These are phyloP conservation scores for Atta texana DNA, from an alignment of 1,140 invertebrate species.

Conservation along the genomic window DNA sequence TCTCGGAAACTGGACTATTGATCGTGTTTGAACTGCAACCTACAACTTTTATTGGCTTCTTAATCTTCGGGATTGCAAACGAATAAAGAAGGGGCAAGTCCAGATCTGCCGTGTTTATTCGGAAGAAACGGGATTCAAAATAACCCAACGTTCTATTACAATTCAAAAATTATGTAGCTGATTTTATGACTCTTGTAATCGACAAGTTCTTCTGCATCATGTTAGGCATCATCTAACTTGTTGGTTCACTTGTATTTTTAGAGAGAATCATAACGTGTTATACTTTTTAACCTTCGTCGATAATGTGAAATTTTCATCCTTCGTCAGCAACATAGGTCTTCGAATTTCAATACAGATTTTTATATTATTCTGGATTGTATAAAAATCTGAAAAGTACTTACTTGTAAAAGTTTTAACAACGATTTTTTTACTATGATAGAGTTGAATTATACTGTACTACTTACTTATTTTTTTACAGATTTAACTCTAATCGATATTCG, in stretches of 20 bases:
- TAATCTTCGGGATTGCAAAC: background rate
- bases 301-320: background rate
- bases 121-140: conserved; percentile 26
- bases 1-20: conserved; percentile 53
- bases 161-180: conserved; percentile 19
- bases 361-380: no score
- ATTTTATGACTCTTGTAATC: conserved; percentile 4
- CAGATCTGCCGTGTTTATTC: conserved; percentile 9
- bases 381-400: no score
- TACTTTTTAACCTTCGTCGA: background rate
- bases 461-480: no score
- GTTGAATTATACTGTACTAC: no score
- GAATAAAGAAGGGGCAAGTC: conserved; percentile 22
- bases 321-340: no score
- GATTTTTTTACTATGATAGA: no score
- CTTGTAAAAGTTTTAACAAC: no score
- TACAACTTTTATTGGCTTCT: conserved; percentile 43
- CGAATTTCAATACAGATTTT: no score
- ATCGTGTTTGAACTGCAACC: conserved; percentile 33
- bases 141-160: background rate
- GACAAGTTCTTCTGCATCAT: background rate
- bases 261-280: background rate
- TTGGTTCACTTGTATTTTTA: background rate
- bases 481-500: no score
- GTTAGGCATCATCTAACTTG: background rate